phyloP scores from a whole-genome alignment of 2,888 invertebrate species.

The Drosophila neonasuta region DNA sequence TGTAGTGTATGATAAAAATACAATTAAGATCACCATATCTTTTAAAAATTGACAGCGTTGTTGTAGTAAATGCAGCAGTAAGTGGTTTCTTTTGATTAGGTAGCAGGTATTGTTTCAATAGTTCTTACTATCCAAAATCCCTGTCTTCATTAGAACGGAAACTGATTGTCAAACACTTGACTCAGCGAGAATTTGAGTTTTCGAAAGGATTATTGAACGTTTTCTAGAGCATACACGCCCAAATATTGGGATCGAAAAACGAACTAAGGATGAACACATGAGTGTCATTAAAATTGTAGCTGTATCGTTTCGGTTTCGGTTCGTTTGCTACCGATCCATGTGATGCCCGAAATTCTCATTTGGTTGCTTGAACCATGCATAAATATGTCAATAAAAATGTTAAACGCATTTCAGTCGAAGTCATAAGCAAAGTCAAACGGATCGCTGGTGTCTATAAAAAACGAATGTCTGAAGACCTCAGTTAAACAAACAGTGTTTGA shows the following conservation, averaged over 20 bases:
- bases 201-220: slow-evolving; percentile 10
- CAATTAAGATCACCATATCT: background rate
- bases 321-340: slow-evolving; percentile 52
- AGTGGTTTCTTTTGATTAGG: background rate
- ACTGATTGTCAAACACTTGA: slow-evolving; percentile 12
- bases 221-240: background rate
- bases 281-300: slow-evolving; percentile 21
- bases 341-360: slow-evolving; percentile 58
- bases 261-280: slow-evolving; percentile 5
- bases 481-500: slow-evolving; percentile 61
- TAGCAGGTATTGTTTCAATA: background rate
- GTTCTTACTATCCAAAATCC: background rate
- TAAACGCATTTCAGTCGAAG: slow-evolving; percentile 34
- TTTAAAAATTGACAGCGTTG: background rate
- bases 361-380: slow-evolving; percentile 67
- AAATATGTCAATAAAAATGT: slow-evolving; percentile 75
- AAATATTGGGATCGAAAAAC: background rate
- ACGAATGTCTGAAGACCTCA: slow-evolving; percentile 42
- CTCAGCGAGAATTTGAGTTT: slow-evolving; percentile 5
- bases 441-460: slow-evolving; percentile 25
- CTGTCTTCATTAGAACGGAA: background rate
- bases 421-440: slow-evolving; percentile 11
- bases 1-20: background rate
- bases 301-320: slow-evolving; percentile 6
- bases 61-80: background rate